A percentile compares a stretch with the other conserved stretches of the same genome.
These are phyloP conservation scores for Oophaga pumilio DNA, from an alignment of 2,113 vertebrate genomes.

Conservation along the genomic window DNA sequence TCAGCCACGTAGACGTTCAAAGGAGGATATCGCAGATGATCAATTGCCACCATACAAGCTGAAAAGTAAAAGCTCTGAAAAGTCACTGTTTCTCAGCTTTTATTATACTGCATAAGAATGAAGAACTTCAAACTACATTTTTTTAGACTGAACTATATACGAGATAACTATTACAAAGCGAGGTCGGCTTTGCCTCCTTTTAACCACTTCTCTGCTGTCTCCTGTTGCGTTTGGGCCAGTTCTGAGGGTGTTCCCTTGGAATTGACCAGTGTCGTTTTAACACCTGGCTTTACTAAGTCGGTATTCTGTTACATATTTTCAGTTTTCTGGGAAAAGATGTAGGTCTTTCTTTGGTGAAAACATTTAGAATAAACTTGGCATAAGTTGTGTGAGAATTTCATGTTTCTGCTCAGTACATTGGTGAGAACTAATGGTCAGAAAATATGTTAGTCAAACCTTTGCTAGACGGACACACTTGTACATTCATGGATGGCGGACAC, in stretches of 20 bases:
- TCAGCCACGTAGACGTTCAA: not conserved
- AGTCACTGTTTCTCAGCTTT: not conserved
- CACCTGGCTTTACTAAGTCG: slow-evolving; percentile 34
- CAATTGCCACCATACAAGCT: not conserved
- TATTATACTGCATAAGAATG: not conserved
- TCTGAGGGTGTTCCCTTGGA: slow-evolving; percentile 45
- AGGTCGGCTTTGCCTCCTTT: slow-evolving; percentile 12
- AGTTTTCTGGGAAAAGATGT: slow-evolving; percentile 37
- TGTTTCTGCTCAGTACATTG: not conserved
- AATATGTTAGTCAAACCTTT: not conserved
- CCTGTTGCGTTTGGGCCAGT: slow-evolving; percentile 28
- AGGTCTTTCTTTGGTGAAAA: slow-evolving; percentile 28
- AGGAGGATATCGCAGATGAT: not conserved
- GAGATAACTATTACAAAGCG: slow-evolving; percentile 15
- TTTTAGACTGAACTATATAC: not conserved
- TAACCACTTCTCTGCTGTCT: slow-evolving; percentile 23
- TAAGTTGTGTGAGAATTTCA: slow-evolving; percentile 17
- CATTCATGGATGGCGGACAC: not conserved
- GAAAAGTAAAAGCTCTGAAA: not conserved
- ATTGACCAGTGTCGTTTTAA: slow-evolving; percentile 2
- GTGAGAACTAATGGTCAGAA: slow-evolving; percentile 21
- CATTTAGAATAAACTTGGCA: slow-evolving; percentile 29
- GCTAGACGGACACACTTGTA: not conserved
- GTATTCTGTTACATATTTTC: slow-evolving; percentile 28
- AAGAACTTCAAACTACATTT: not conserved